Conservation (phyloP, 2,888 invertebrate genomes). For the Tipula unca region DNA sequence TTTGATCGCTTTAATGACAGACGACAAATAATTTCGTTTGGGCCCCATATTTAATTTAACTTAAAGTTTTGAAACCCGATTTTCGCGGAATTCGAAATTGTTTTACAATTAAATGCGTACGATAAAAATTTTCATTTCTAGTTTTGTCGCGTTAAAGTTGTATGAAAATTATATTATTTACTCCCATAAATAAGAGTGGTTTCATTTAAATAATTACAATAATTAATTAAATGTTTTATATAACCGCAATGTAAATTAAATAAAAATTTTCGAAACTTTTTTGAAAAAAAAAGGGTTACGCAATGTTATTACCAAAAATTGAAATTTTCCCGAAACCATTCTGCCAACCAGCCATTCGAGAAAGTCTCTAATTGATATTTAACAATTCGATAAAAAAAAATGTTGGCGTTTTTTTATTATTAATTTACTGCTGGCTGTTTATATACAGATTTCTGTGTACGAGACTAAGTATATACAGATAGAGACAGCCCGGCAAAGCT, state of each 20-base stretch:
- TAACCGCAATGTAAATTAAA: neutral
- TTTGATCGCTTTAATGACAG: too few relatives aligned
- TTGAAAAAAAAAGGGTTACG: neutral
- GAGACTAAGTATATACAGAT: too few relatives aligned
- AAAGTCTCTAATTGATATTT: neutral
- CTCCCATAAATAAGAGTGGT: neutral
- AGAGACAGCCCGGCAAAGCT: neutral
- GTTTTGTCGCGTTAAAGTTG: too few relatives aligned
- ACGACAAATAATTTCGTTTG: too few relatives aligned
- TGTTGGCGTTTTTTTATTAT: neutral
- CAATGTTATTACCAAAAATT: neutral
- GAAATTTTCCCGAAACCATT: neutral
- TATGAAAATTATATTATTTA: too few relatives aligned
- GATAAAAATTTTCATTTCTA: too few relatives aligned
- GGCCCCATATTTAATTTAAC: too few relatives aligned
- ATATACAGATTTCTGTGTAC: neutral
- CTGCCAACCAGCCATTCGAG: neutral
- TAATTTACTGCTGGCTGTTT: neutral
- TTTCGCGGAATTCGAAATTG: too few relatives aligned
- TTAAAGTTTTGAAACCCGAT: too few relatives aligned
- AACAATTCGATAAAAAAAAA: neutral
- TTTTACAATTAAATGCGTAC: too few relatives aligned
- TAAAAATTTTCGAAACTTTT: neutral
- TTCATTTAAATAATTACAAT: neutral
- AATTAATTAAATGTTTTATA: neutral